Percentiles rank a stretch among this genome's conserved stretches.
phyloP scores from a whole-genome alignment of 2,888 invertebrate species.

The Coelopa pilipes region DNA sequence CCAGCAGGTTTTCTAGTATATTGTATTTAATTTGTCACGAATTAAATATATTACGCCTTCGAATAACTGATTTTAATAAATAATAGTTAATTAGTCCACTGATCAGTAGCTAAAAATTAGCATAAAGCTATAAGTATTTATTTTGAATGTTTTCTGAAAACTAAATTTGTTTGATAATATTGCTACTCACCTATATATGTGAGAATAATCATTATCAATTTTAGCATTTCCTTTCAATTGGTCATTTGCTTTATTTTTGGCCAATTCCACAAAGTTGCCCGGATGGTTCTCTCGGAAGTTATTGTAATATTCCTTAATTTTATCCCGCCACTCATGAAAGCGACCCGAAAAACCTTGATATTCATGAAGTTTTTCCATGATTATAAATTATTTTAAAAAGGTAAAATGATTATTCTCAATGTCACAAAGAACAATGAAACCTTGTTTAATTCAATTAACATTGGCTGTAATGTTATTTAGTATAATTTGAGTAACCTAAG shows the following conservation, averaged over 20 bases:
- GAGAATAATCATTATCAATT: conserved; percentile 71
- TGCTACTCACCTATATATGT: conserved; percentile 73
- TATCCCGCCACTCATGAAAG: conserved; percentile 75
- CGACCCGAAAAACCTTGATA: conserved; percentile 82
- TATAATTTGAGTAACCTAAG: not conserved
- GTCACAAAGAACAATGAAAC: not conserved
- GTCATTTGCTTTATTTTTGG: conserved; percentile 63
- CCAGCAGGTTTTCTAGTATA: too few species aligned
- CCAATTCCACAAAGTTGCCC: conserved; percentile 68
- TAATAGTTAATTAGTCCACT: too few species aligned
- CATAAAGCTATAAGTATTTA: too few species aligned
- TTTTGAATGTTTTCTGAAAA: too few species aligned
- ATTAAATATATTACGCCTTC: too few species aligned
- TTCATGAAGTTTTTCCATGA: conserved; percentile 83
- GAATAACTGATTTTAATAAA: too few species aligned
- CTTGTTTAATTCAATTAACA: conserved; percentile 37
- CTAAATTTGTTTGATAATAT: too few species aligned
- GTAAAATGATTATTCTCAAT: not conserved
- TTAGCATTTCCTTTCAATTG: conserved; percentile 61
- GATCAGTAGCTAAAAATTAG: too few species aligned
- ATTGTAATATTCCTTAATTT: conserved; percentile 73
- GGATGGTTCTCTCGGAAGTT: conserved; percentile 74
- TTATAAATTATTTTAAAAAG: conserved; percentile 50
- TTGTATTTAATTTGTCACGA: too few species aligned
- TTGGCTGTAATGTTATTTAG: conserved; percentile 30